Evolutionary conservation across 2,888 invertebrate species (phyloP), one percentile per base, ranked within the genome.

Genomic region (Erannis defoliaria): DNA sequence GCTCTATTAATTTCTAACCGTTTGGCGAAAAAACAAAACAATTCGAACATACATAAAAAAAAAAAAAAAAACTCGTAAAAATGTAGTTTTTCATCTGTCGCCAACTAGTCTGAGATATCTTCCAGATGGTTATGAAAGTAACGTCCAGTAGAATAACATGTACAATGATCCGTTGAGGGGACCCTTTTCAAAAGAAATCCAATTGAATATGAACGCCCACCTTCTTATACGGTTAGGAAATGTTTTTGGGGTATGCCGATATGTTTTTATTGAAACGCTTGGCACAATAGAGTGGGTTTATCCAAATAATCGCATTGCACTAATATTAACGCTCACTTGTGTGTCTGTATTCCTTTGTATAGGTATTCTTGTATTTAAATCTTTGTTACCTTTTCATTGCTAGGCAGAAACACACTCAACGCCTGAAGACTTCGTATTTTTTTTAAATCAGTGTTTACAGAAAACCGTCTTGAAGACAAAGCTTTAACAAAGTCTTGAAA

Each of bases 151-250:
- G 58, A 68, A 66, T 64, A 57, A 66, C 64, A 62, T 55, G 40
- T 51, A 50, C 60, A 64, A 62, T 68, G 59, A 66, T 68, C 53
- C 38, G 61, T 57, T 46, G 53, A 59, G 45, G 46, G 60, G 64
- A 68, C 68, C 70, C 70, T 64, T 62, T 63, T 70, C 70, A 64
- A 49, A 65, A 40, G 49, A 49, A 57, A 67, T 63, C 51, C 50
- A 61, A 61, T 61, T 55, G 61, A 40, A 51, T 49, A 54, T 58
- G 53, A 48, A 60, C 42, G 21, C 43, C 60, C 19, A 60, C 51
- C 35, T 12, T 29, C 14, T 48, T 51, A 40, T 14, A 31, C n/a
- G 29, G 40, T n/a, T 51, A 40, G 29, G 9, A 51, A 40, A 33
- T 18, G 38, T 42, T 29, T 21, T 43, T 19, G 42, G 26, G 46